Evolutionary conservation across 2,888 invertebrate species (phyloP).

Genomic region (Cremastinae sp.): DNA sequence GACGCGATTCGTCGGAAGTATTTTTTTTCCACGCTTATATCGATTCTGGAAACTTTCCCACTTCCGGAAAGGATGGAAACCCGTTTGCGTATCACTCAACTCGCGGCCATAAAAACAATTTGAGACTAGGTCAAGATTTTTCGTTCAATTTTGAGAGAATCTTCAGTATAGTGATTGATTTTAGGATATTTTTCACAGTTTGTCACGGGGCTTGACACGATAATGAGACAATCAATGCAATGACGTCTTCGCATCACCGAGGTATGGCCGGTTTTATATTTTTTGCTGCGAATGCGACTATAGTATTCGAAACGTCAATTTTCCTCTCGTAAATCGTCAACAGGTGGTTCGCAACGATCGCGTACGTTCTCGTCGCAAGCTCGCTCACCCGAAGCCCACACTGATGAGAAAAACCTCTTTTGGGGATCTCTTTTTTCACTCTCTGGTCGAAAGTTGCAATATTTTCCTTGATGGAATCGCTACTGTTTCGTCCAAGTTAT

Average conservation of each 20-base stretch:
- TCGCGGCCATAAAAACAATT: no score
- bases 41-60: not conserved
- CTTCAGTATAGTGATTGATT: not conserved
- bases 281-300: constrained; percentile 24
- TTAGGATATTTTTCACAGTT: constrained; percentile 1
- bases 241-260: not conserved
- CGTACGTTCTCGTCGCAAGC: constrained; percentile 51
- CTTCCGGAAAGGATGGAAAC: not conserved
- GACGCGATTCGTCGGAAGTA: no score
- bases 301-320: constrained; percentile 64
- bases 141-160: no score
- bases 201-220: constrained; percentile 13
- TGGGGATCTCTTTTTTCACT: not conserved
- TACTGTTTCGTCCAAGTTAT: not conserved
- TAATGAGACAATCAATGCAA: constrained; percentile 17
- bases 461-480: not conserved
- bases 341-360: constrained; percentile 74
- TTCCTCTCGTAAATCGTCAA: constrained; percentile 75
- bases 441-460: not conserved
- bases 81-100: no score
- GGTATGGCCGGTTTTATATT: constrained; percentile 12
- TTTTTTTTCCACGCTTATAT: not conserved
- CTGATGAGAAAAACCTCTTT: constrained; percentile 3
- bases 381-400: constrained; percentile 37
- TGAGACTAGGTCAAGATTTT: no score